Conservation (phyloP, 2,888 invertebrate genomes). For the Ceriagrion tenellum region DNA sequence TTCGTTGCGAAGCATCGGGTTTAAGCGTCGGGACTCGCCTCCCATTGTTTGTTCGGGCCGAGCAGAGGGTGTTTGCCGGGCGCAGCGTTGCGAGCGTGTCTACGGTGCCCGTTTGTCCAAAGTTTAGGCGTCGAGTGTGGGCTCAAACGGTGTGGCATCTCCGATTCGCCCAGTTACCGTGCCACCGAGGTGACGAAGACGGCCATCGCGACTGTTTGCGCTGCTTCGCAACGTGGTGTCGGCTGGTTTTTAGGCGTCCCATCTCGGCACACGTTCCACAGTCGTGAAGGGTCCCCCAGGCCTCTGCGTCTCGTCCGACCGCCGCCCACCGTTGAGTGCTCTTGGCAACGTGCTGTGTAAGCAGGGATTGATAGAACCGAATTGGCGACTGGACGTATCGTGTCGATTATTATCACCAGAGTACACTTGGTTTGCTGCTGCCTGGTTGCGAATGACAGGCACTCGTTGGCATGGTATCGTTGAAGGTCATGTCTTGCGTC, state of each 20-base stretch:
- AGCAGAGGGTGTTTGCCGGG: neutral
- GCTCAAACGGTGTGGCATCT: neutral
- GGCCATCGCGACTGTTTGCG: neutral
- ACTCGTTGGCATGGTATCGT: neutral
- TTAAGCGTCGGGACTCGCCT: neutral
- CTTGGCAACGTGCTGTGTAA: neutral
- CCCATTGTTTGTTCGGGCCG: neutral
- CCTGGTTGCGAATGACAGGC: neutral
- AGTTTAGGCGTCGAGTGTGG: neutral
- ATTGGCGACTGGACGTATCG: neutral
- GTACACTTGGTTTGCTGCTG: neutral
- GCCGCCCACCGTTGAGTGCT: neutral
- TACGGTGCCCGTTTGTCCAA: neutral
- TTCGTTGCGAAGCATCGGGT: neutral
- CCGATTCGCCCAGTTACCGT: neutral
- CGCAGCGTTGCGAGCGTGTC: neutral
- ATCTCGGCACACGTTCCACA: neutral
- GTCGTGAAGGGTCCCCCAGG: neutral
- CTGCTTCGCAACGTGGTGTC: neutral
- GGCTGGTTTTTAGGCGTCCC: neutral
- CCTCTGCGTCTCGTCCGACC: neutral
- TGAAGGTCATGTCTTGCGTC: no score
- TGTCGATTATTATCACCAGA: neutral
- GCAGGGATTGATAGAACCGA: neutral
- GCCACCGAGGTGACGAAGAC: neutral